A percentile compares a stretch with the other conserved stretches of the same genome.
phyloP scores from a whole-genome alignment of 2,888 invertebrate genomes.

The Orthonevra nobilis region DNA sequence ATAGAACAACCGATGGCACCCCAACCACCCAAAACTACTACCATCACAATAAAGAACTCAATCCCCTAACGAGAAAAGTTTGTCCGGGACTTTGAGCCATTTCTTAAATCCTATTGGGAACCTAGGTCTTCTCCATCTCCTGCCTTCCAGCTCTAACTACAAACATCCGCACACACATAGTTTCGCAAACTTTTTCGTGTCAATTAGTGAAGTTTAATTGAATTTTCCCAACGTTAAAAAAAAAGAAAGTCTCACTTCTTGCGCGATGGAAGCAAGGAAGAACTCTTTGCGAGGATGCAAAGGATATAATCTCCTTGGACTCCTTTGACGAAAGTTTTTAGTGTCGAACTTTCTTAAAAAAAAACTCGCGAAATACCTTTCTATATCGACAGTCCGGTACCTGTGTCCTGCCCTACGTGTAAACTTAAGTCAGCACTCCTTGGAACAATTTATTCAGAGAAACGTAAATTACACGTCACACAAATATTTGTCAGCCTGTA shows the following conservation, averaged over 20 bases:
- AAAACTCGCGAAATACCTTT: conserved; percentile 4
- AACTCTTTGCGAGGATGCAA: conserved; percentile 4
- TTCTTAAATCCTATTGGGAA: conserved; percentile 54
- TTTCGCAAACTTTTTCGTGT: conserved; percentile 66
- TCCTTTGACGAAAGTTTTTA: conserved; percentile 60
- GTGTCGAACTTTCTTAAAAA: conserved; percentile 51
- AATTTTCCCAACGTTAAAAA: conserved; percentile 53
- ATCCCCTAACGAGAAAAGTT: conserved; percentile 66
- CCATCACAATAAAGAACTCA: conserved; percentile 43
- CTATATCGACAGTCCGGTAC: too few relatives aligned
- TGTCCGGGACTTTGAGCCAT: conserved; percentile 48
- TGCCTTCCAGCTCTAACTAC: conserved; percentile 5
- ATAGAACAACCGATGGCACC: conserved; percentile 29
- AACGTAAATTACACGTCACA: conserved; percentile 63
- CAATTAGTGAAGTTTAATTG: conserved; percentile 71
- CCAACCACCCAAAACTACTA: neutral
- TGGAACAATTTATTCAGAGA: conserved; percentile 41
- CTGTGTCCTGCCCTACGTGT: too few relatives aligned
- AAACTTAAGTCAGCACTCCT: too few relatives aligned
- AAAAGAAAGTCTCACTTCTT: conserved; percentile 5
- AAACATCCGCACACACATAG: conserved; percentile 23
- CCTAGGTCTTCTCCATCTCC: conserved; percentile 28
- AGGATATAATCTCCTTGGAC: conserved; percentile 59
- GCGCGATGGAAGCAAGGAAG: conserved; percentile 44
- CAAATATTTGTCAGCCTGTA: conserved; percentile 68